These are phyloP conservation scores for Stichodactyla helianthus DNA, from an alignment of 64 coral and sea anemone species.

Conservation along the genomic window DNA sequence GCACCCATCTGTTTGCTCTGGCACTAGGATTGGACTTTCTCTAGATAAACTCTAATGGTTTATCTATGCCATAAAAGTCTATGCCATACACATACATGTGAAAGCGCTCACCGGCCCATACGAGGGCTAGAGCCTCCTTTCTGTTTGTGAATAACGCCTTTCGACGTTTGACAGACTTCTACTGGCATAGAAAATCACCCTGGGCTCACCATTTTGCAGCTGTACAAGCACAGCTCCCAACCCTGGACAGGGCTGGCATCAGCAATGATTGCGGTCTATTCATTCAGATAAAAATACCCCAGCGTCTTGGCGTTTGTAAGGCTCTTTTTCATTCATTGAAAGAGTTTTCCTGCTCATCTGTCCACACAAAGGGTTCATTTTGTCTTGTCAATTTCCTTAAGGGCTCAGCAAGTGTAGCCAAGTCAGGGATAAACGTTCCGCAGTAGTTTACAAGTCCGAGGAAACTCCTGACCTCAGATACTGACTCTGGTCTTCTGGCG, in stretches of 20 bases:
- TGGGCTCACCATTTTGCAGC: too few species aligned
- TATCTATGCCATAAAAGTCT: too few species aligned
- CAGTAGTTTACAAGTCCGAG: conserved; percentile 11
- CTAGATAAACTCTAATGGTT: conserved; percentile 53
- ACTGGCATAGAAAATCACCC: too few species aligned
- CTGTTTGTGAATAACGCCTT: background rate
- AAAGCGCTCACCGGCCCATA: conserved; percentile 7
- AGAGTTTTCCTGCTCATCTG: background rate
- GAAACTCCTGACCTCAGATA: conserved; percentile 14
- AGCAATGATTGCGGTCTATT: too few species aligned
- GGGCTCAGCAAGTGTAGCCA: conserved; percentile 15
- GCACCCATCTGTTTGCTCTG: conserved; percentile 34
- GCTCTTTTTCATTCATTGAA: background rate
- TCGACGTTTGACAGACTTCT: too few species aligned
- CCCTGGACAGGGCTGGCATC: too few species aligned
- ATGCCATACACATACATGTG: conserved; percentile 51
- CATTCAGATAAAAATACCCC: too few species aligned
- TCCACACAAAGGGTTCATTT: background rate
- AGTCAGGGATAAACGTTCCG: conserved; percentile 8
- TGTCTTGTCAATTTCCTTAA: conserved; percentile 9
- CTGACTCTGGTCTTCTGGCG: background rate
- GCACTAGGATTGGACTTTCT: conserved; percentile 28
- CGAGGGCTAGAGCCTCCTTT: background rate
- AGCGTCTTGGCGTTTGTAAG: background rate
- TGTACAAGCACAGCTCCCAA: too few species aligned